Base-by-base conservation (phyloP, 2,888 invertebrate genomes). In the Drosophila gaucha region DNA sequence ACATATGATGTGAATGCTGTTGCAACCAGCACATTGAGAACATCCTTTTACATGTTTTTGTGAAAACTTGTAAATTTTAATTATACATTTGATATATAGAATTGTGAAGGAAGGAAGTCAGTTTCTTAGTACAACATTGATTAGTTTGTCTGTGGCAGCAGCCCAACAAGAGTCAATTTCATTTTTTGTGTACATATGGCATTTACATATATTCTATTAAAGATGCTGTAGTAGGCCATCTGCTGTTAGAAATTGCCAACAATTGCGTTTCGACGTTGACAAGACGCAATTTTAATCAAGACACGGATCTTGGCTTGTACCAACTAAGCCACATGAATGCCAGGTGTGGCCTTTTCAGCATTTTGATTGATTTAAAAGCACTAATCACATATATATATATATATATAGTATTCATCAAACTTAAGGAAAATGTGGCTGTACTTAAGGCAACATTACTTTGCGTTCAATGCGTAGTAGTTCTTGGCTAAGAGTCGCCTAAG, bases 271-370 rank as follows among this genome's bases (percentile, higher is more conserved):
- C 18, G 36, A 20, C 28, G 39, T 20, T 33, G 18, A 38, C 30
- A 39, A 31, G 46, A 31, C 18, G 16, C 36, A 46, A 43, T 68
- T 70, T 51, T 36, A 68, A 56, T 68, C 36, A 38, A n/a, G 10
- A 30, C 33, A 35, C 35, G 18, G 3, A 20, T 18, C 54, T 39
- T 30, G 33, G 12, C 6, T 43, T 43, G n/a, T 38, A 51, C 47
- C 55, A 59, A 10, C 31, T 9, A 24, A 46, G 28, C 22, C 39
- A 6, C 16, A 2, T 30, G 44, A 50, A 16, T n/a, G 20, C 28
- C 36, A n/a, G 63, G 8, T 26, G 20, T 16, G 30, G 8, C 9
- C 24, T 44, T 14, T n/a, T 18, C n/a, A 10, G 14, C n/a, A 18
- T 12, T 12, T 20, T 26, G 14, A 22, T 47, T 26, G 26, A 22